Percentiles rank a stretch among this genome's conserved stretches.
These are phyloP conservation scores for Pyxicephalus adspersus DNA, from an alignment of 2,113 vertebrate species.

Conservation along the genomic window DNA sequence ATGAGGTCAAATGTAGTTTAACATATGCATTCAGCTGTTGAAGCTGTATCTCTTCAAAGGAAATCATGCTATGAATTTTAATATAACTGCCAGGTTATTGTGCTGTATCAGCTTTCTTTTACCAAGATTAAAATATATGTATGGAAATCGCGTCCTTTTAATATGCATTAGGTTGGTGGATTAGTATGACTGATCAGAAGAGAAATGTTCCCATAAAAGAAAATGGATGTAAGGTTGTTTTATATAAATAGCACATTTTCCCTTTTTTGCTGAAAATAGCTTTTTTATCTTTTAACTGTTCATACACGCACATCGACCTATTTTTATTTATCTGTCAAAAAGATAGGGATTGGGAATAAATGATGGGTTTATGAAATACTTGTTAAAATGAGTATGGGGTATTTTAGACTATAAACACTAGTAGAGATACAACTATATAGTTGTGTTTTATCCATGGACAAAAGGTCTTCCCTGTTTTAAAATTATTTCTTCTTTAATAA, in stretches of 20 bases:
- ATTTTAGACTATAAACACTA: not conserved
- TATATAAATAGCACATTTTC: conserved; percentile 9
- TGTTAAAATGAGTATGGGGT: not conserved
- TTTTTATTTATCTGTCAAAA: conserved; percentile 32
- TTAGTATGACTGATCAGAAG: conserved; percentile 36
- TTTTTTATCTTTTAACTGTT: conserved; percentile 13
- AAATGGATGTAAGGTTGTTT: conserved; percentile 6
- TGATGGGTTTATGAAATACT: not conserved
- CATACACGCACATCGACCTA: conserved; percentile 2
- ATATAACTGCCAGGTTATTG: conserved; percentile 48
- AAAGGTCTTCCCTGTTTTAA: too few relatives aligned
- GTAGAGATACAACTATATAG: too few relatives aligned
- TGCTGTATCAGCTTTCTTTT: conserved; percentile 49
- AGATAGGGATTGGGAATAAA: conserved; percentile 2
- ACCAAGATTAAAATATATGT: conserved; percentile 46
- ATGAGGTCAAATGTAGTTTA: conserved; percentile 51
- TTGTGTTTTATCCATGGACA: too few relatives aligned
- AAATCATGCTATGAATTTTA: conserved; percentile 51
- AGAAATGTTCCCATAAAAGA: conserved; percentile 41
- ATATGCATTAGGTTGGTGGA: conserved; percentile 47
- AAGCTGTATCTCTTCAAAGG: conserved; percentile 33
- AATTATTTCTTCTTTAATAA: too few relatives aligned
- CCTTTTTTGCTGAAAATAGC: conserved; percentile 23
- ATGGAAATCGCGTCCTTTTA: conserved; percentile 49
- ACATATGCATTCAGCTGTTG: conserved; percentile 45